phyloP scores from a whole-genome alignment of 37 sponge, comb jelly and placozoan genomes.

The Spongia lamella region DNA sequence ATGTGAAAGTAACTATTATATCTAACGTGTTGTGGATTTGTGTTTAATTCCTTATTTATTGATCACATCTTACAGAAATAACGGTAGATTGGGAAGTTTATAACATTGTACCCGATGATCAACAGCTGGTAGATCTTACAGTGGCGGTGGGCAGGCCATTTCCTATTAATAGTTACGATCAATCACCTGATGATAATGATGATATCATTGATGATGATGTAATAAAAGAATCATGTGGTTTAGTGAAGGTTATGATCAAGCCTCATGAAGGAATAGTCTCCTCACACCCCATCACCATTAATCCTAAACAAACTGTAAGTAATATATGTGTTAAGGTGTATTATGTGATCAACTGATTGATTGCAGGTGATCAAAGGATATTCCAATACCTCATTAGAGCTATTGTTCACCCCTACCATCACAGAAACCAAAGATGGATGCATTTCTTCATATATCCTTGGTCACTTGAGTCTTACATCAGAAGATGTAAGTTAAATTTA shows the following conservation, averaged over 20 bases:
- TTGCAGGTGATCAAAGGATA: too few relatives aligned
- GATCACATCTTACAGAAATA: slow-evolving; percentile 19
- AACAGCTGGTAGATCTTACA: slow-evolving; percentile 55
- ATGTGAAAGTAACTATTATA: neutral
- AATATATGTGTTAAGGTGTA: neutral
- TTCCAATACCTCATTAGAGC: too few relatives aligned
- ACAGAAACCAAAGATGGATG: too few relatives aligned
- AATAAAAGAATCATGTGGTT: neutral
- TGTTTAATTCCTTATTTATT: neutral
- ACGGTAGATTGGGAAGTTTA: slow-evolving; percentile 62
- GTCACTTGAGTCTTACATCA: too few relatives aligned
- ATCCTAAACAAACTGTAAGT: slow-evolving; percentile 50
- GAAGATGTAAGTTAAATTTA: too few relatives aligned
- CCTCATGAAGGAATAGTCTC: slow-evolving; percentile 57
- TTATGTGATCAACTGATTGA: too few relatives aligned
- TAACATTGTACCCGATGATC: slow-evolving; percentile 46
- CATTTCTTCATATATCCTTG: too few relatives aligned
- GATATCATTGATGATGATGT: neutral
- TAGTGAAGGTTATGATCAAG: slow-evolving; percentile 28
- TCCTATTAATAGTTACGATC: slow-evolving; percentile 3
- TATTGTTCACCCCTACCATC: too few relatives aligned
- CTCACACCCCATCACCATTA: slow-evolving; percentile 30
- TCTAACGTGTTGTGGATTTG: neutral
- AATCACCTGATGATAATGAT: neutral
- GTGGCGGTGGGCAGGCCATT: slow-evolving; percentile 57